A percentile compares a stretch with the other conserved stretches of the same genome.
Evolutionary conservation across 2,113 vertebrate species (phyloP).

Genomic region (Hyperoodon ampullatus): DNA sequence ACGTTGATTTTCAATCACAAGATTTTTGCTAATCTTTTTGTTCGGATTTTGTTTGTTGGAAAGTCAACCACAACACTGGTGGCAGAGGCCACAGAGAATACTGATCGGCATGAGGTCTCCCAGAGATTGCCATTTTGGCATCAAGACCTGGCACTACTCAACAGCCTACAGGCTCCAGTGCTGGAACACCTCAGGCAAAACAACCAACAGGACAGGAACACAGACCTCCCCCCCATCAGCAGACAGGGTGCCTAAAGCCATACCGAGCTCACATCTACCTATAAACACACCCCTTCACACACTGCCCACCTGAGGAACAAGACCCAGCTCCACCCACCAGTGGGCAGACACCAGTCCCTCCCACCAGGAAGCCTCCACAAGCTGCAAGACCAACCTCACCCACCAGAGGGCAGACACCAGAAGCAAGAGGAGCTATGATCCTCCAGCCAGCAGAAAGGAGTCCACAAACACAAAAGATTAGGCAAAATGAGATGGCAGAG

Average conservation of each 20-base stretch:
- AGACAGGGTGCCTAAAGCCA: neutral
- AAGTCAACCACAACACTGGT: neutral
- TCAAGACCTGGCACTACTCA: neutral
- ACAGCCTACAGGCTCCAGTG: neutral
- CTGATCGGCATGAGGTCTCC: rapidly evolving
- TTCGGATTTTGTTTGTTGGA: neutral
- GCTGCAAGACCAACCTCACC: neutral
- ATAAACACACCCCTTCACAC: neutral
- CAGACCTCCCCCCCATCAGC: neutral
- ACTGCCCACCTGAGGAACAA: neutral
- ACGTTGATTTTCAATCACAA: neutral
- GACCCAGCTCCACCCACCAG: neutral
- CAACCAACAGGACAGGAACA: neutral
- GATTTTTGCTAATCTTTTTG: neutral
- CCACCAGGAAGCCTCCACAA: neutral
- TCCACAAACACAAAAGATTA: neutral
- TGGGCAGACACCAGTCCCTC: neutral
- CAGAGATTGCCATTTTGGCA: neutral
- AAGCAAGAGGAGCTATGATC: neutral
- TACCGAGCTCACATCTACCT: neutral
- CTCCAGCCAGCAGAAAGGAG: neutral
- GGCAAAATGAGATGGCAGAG: neutral
- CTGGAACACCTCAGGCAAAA: neutral
- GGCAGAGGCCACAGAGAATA: neutral
- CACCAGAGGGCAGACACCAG: neutral